phyloP scores from a whole-genome alignment of 2,113 vertebrate species.

The Otolemur garnettii region DNA sequence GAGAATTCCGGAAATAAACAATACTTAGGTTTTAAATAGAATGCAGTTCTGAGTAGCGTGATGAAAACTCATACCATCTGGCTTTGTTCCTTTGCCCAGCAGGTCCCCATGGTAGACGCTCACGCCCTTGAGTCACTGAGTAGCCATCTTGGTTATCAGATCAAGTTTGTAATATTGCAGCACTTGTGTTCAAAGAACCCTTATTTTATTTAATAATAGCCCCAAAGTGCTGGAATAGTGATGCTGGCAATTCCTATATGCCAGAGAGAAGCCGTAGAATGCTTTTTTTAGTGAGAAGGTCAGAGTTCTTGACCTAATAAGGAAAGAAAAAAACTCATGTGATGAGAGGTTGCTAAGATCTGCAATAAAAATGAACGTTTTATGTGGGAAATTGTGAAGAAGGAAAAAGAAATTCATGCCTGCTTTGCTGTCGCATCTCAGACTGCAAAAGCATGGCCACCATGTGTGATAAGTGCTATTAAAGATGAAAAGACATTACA shows the following conservation, averaged over 20 bases:
- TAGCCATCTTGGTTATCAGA: not conserved
- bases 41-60: not conserved
- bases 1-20: not conserved
- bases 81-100: not conserved
- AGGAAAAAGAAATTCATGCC: not conserved
- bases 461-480: not conserved
- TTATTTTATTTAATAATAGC: not conserved
- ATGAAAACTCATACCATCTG: not conserved
- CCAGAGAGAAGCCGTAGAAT: not conserved
- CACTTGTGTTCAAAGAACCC: not conserved
- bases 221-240: not conserved
- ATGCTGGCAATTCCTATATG: not conserved
- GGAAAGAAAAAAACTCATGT: not conserved
- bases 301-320: not conserved
- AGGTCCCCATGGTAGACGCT: not conserved
- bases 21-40: not conserved
- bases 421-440: not conserved
- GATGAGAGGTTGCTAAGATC: not conserved
- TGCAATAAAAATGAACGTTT: not conserved
- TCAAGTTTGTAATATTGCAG: not conserved
- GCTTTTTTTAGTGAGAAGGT: not conserved
- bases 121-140: not conserved
- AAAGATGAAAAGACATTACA: not conserved
- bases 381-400: not conserved
- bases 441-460: not conserved